A percentile compares a stretch with the other conserved stretches of the same genome.
Conservation (phyloP, 2,888 invertebrate genomes). For the Pimpla rufipes region DNA sequence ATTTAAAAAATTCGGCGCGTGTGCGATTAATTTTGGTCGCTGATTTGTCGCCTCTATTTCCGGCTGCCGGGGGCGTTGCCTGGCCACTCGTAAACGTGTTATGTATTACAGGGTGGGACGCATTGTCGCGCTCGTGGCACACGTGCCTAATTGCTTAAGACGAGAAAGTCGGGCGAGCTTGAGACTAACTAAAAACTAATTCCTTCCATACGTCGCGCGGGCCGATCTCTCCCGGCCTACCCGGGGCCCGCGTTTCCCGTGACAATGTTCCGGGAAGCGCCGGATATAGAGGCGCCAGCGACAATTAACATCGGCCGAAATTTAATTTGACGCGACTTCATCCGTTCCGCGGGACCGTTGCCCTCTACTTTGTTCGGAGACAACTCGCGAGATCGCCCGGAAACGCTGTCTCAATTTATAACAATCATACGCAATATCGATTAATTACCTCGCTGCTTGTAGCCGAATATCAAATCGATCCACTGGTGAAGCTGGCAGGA, state of each 20-base stretch:
- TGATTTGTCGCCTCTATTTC: conserved; percentile 68
- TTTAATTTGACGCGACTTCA: conserved; percentile 81
- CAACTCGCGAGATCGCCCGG: conserved; percentile 5
- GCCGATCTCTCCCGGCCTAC: conserved; percentile 58
- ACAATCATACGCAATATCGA: background rate
- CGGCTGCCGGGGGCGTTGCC: conserved; percentile 55
- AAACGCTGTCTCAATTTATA: conserved; percentile 59
- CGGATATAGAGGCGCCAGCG: conserved; percentile 85
- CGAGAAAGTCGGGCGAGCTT: conserved; percentile 58
- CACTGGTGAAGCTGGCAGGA: conserved; percentile 99
- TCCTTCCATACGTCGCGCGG: conserved; percentile 82
- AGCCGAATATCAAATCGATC: conserved; percentile 99
- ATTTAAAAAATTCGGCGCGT: background rate
- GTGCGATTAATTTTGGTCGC: background rate
- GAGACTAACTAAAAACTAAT: conserved; percentile 83
- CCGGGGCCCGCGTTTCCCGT: conserved; percentile 56
- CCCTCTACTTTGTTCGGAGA: background rate
- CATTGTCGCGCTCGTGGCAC: conserved; percentile 81
- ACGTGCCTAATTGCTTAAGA: conserved; percentile 84
- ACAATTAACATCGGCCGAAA: conserved; percentile 82
- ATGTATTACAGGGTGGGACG: conserved; percentile 79
- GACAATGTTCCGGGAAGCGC: conserved; percentile 82
- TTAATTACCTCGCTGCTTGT: conserved; percentile 96
- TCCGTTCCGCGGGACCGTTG: conserved; percentile 59
- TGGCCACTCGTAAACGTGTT: conserved; percentile 77